Evolutionary conservation across 2,888 invertebrate genomes (phyloP).

Genomic region (Tetragonisca angustula): DNA sequence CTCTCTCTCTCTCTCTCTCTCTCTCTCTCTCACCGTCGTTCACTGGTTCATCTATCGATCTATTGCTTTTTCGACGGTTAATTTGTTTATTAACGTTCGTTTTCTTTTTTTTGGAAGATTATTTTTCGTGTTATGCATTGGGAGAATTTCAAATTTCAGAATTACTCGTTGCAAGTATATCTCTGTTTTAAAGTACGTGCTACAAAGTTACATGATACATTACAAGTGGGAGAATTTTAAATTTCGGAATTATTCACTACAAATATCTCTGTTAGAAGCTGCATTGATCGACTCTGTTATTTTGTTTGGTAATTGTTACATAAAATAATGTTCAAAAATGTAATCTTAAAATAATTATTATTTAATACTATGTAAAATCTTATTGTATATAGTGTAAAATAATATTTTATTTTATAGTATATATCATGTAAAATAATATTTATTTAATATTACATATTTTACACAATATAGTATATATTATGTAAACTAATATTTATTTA

Average conservation of each 20-base stretch:
- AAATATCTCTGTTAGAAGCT: background rate
- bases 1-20: constrained; percentile 8
- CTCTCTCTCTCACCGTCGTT: constrained; percentile 18
- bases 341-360: too few relatives aligned
- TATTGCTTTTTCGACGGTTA: background rate
- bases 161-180: background rate
- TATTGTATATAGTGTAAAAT: too few relatives aligned
- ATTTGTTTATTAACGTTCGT: background rate
- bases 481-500: too few relatives aligned
- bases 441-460: too few relatives aligned
- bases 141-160: background rate
- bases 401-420: too few relatives aligned
- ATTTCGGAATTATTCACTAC: background rate
- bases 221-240: too few relatives aligned
- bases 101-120: too few relatives aligned
- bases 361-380: too few relatives aligned
- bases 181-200: background rate
- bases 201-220: too few relatives aligned
- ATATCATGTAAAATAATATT: too few relatives aligned
- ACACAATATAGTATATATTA: too few relatives aligned
- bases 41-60: background rate
- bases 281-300: background rate
- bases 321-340: background rate
- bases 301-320: background rate
- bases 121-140: too few relatives aligned